These are phyloP conservation scores for Protaetia brevitarsis DNA, from an alignment of 1,140 invertebrate species.

Conservation along the genomic window DNA sequence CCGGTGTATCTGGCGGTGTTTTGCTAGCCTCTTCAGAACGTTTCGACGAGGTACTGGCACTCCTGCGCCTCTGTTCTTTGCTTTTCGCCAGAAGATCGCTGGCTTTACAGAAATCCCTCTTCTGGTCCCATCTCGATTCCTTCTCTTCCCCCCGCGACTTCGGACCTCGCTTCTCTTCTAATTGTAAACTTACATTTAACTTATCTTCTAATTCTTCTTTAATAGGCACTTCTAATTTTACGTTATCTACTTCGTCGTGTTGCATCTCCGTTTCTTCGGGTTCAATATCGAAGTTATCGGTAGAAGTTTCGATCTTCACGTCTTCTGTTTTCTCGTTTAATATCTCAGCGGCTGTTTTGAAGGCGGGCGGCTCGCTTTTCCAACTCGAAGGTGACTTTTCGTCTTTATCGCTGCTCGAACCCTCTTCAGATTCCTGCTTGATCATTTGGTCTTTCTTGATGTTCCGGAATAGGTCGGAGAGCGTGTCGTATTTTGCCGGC, in stretches of 20 bases:
- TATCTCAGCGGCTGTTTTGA: background rate
- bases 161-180: background rate
- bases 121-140: background rate
- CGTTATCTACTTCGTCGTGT: background rate
- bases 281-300: slow-evolving; percentile 23
- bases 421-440: slow-evolving; percentile 20
- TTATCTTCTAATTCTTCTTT: too few relatives aligned
- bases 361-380: background rate
- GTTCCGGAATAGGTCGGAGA: slow-evolving; percentile 49
- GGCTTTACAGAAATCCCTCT: background rate
- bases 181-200: too few relatives aligned
- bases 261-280: slow-evolving; percentile 25
- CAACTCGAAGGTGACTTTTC: background rate
- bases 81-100: background rate
- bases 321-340: background rate
- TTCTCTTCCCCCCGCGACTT: background rate
- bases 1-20: background rate
- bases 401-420: background rate
- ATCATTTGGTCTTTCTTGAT: slow-evolving; percentile 40
- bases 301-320: background rate
- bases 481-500: slow-evolving; percentile 48
- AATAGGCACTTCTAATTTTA: background rate
- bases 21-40: background rate
- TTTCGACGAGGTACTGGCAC: background rate
- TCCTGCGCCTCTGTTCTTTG: background rate